A percentile compares a stretch with the other conserved stretches of the same genome.
These are phyloP conservation scores for Dipodomys merriami DNA, from an alignment of 2,113 vertebrate genomes.

Conservation along the genomic window DNA sequence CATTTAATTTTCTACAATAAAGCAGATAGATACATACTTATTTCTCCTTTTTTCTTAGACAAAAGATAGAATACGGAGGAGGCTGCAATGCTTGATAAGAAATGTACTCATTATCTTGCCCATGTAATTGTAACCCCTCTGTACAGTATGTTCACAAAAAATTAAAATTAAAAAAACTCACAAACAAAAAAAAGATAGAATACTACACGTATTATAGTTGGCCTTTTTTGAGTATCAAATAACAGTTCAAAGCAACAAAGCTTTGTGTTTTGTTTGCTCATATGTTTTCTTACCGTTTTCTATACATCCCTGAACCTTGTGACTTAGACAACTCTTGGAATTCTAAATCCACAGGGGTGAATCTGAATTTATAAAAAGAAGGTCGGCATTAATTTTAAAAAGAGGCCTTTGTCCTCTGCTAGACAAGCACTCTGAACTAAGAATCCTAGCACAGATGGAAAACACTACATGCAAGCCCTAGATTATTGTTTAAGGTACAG, in stretches of 20 bases:
- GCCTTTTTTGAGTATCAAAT: not conserved
- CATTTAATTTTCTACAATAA: constrained; percentile 35
- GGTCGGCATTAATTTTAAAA: not conserved
- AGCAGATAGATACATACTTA: not conserved
- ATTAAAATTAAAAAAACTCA: too few species aligned
- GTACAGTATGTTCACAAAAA: too few species aligned
- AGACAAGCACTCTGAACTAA: not conserved
- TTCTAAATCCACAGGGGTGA: constrained; percentile 9
- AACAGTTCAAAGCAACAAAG: not conserved
- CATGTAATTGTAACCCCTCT: too few species aligned
- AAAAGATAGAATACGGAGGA: too few species aligned
- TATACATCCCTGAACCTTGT: not conserved
- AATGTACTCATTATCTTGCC: too few species aligned
- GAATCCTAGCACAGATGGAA: not conserved
- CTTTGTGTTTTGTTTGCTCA: not conserved
- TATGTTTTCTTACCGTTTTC: not conserved
- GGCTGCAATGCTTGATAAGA: too few species aligned
- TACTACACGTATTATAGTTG: not conserved
- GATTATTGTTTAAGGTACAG: not conserved
- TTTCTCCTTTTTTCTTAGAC: not conserved
- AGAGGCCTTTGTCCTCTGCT: not conserved
- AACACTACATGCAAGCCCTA: not conserved
- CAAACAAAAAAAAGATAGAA: too few species aligned
- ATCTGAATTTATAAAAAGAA: not conserved
- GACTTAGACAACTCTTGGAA: not conserved